Evolutionary conservation across 2,113 vertebrate species (phyloP).

Genomic region (Bettongia penicillata): DNA sequence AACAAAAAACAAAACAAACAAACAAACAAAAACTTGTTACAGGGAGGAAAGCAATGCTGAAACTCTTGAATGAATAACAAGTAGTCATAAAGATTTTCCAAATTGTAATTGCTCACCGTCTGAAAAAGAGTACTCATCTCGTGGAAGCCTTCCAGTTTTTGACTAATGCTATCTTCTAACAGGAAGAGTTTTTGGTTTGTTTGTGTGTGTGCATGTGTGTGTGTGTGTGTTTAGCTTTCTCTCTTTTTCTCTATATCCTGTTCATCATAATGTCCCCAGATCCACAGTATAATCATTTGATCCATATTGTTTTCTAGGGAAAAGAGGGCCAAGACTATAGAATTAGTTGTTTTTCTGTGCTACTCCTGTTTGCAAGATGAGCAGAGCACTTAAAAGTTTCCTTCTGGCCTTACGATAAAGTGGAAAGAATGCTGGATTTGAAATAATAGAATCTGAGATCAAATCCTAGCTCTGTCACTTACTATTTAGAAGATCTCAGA

Average conservation of each 20-base stretch:
- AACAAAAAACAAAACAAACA: too few species aligned
- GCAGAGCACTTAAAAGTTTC: background rate
- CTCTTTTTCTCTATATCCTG: background rate
- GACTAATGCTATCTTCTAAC: background rate
- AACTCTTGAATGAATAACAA: background rate
- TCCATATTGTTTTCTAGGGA: background rate
- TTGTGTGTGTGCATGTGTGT: too few species aligned
- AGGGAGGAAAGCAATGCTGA: background rate
- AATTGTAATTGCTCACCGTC: background rate
- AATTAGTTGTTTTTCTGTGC: background rate
- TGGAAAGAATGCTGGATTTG: background rate
- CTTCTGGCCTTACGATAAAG: background rate
- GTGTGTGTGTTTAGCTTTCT: too few species aligned
- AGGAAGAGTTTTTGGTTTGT: background rate
- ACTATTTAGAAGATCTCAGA: background rate
- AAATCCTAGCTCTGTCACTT: background rate
- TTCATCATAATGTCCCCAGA: background rate
- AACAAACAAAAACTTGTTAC: too few species aligned
- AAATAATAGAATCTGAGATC: background rate
- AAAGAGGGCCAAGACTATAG: too few species aligned
- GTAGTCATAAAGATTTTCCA: background rate
- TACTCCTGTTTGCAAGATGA: background rate
- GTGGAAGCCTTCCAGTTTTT: background rate
- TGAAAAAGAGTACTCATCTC: too few species aligned
- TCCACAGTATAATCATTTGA: background rate